These are phyloP conservation scores for Conomelus anceps DNA, from an alignment of 2,888 invertebrate genomes.

Conservation along the genomic window DNA sequence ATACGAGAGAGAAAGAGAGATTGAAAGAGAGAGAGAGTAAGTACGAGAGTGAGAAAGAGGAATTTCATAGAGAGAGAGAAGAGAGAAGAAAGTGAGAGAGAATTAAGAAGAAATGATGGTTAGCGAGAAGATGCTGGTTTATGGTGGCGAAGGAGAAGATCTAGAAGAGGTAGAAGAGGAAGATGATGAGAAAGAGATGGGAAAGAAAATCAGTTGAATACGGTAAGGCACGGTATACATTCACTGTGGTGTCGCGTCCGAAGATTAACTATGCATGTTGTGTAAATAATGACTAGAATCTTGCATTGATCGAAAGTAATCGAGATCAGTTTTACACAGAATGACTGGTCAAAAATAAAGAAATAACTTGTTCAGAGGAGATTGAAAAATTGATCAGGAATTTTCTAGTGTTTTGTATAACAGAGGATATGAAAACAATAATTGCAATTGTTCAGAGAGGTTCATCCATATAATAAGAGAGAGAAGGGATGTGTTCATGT, in stretches of 20 bases:
- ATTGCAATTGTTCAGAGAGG: too few relatives aligned
- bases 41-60: neutral
- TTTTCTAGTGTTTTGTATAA: too few relatives aligned
- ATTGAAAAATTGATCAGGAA: too few relatives aligned
- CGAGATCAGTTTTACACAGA: neutral
- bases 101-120: neutral
- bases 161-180: neutral
- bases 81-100: neutral
- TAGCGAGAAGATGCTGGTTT: neutral
- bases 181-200: neutral
- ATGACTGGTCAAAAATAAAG: too few relatives aligned
- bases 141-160: neutral
- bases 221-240: neutral
- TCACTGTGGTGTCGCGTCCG: neutral
- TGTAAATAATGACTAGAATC: neutral
- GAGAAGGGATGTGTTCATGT: too few relatives aligned
- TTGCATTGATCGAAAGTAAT: neutral
- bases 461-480: too few relatives aligned
- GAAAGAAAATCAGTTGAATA: neutral
- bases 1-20: neutral
- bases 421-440: too few relatives aligned
- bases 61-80: neutral
- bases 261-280: neutral
- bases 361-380: too few relatives aligned
- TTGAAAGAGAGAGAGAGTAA: neutral